A percentile compares a stretch with the other conserved stretches of the same genome.
Conservation (phyloP, 2,797 vertebrate species). For the Myotis findleyi region DNA sequence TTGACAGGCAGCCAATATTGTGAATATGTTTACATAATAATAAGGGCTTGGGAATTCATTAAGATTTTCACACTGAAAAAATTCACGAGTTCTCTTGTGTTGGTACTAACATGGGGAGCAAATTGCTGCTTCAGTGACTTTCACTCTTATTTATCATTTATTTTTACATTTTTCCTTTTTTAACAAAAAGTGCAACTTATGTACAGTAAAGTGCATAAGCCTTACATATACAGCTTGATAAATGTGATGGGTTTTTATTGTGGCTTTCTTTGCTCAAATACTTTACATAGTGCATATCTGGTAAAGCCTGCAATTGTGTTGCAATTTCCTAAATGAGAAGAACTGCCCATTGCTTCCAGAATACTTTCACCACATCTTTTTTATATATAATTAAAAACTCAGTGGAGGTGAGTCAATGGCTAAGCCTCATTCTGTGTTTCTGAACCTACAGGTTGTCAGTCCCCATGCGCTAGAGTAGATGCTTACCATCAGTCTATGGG, state of each 20-base stretch:
- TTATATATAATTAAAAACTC: not conserved
- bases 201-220: not conserved
- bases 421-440: not conserved
- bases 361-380: not conserved
- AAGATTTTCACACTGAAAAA: conserved; percentile 36
- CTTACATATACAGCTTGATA: not conserved
- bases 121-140: conserved; percentile 11
- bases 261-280: not conserved
- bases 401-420: not conserved
- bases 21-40: not conserved
- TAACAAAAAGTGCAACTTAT: not conserved
- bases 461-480: not conserved
- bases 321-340: conserved; percentile 16
- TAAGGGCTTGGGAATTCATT: not conserved
- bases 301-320: not conserved
- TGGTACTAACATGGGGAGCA: not conserved
- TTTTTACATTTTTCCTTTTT: not conserved
- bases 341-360: not conserved
- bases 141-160: not conserved
- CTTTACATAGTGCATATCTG: not conserved
- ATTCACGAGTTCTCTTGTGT: conserved; percentile 23
- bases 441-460: not conserved
- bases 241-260: not conserved
- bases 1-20: conserved; percentile 39
- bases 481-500: not conserved